These are phyloP conservation scores for Ectropis crepuscularia DNA, from an alignment of 2,888 invertebrate species.

Conservation along the genomic window DNA sequence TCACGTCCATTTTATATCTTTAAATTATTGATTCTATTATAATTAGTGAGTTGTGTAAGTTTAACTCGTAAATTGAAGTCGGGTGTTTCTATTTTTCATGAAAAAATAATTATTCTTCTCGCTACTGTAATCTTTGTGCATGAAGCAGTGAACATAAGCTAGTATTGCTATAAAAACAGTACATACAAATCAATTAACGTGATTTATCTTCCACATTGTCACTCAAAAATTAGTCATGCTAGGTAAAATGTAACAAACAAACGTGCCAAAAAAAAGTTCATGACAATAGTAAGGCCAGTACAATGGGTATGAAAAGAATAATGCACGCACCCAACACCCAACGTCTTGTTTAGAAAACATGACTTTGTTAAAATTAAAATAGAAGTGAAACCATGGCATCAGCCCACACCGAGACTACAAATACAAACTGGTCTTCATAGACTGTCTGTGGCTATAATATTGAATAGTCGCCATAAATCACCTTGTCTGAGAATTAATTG, in stretches of 20 bases:
- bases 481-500: constrained; percentile 13
- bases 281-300: constrained; percentile 45
- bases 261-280: constrained; percentile 49
- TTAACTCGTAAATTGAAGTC: too few relatives aligned
- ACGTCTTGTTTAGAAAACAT: constrained; percentile 78
- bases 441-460: neutral
- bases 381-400: constrained; percentile 53
- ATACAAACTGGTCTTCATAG: constrained; percentile 53
- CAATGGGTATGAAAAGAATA: constrained; percentile 51
- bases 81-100: too few relatives aligned
- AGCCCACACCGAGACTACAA: constrained; percentile 78
- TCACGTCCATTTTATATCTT: too few relatives aligned
- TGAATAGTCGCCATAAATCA: constrained; percentile 28
- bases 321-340: constrained; percentile 67
- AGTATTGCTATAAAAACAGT: too few relatives aligned
- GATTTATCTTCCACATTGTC: constrained; percentile 45
- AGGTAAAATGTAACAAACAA: constrained; percentile 54
- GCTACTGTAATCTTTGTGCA: too few relatives aligned
- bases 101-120: too few relatives aligned
- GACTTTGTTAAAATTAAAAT: constrained; percentile 56
- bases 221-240: constrained; percentile 60
- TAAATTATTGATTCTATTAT: too few relatives aligned
- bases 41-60: too few relatives aligned
- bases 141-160: too few relatives aligned
- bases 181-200: neutral